phyloP scores from a whole-genome alignment of 2,888 invertebrate species.

The Periphyllus acericola region DNA sequence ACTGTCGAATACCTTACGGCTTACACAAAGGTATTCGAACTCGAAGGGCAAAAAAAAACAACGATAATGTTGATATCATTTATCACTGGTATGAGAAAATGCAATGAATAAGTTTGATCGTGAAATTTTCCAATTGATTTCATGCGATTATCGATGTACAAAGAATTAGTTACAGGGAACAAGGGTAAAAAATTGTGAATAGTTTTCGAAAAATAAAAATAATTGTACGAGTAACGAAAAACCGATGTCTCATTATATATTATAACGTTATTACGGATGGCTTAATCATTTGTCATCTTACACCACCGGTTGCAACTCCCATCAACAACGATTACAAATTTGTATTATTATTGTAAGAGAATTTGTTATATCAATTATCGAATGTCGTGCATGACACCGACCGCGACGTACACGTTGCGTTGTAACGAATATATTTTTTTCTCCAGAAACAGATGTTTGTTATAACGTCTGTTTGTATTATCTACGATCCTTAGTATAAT shows the following conservation, averaged over 20 bases:
- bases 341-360: conserved; percentile 28
- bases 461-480: neutral
- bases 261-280: conserved; percentile 28
- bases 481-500: neutral
- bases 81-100: conserved; percentile 23
- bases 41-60: neutral
- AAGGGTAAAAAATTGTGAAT: conserved; percentile 40
- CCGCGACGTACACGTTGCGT: neutral
- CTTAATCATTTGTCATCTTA: conserved; percentile 58
- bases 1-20: neutral
- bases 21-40: neutral
- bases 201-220: conserved; percentile 38
- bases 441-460: conserved; percentile 7
- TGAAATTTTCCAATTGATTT: conserved; percentile 50
- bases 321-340: conserved; percentile 28
- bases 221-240: conserved; percentile 44
- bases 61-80: conserved; percentile 4
- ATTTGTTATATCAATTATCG: conserved; percentile 19
- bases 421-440: conserved; percentile 12
- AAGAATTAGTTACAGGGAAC: conserved; percentile 45
- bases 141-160: conserved; percentile 35
- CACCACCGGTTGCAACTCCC: conserved; percentile 47
- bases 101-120: conserved; percentile 14
- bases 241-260: conserved; percentile 27
- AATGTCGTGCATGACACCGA: conserved; percentile 15